Conservation (phyloP, 1,140 invertebrate genomes). For the Probaryconus sp. region DNA sequence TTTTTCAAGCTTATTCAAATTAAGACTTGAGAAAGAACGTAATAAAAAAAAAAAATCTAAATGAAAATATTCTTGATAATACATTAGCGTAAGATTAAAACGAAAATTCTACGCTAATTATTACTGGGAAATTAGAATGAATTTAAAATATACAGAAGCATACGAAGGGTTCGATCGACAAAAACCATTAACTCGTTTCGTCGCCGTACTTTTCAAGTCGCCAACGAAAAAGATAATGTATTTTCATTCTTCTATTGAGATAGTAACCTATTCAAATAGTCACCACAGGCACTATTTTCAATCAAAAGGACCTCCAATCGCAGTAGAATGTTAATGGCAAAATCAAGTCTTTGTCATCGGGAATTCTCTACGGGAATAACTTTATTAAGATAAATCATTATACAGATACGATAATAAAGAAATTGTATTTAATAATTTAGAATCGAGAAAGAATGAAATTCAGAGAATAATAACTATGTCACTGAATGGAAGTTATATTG, state of each 20-base stretch:
- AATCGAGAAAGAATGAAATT: no score
- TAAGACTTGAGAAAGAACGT: no score
- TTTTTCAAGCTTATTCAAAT: no score
- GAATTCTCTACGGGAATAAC: no score
- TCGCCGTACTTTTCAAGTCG: slow-evolving; percentile 36
- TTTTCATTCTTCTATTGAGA: slow-evolving; percentile 50
- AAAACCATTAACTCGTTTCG: slow-evolving; percentile 47
- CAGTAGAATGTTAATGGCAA: slow-evolving; percentile 45
- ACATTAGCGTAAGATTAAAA: slow-evolving; percentile 42
- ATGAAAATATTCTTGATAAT: no score
- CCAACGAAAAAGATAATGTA: slow-evolving; percentile 50
- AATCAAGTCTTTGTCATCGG: no score
- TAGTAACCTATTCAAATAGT: slow-evolving; percentile 35
- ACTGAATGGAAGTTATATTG: no score
- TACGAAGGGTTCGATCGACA: slow-evolving; percentile 24
- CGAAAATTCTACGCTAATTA: slow-evolving; percentile 14
- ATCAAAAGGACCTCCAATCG: slow-evolving; percentile 45
- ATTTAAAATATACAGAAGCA: slow-evolving; percentile 26
- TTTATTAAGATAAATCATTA: no score
- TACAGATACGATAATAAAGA: no score
- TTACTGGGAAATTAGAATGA: slow-evolving; percentile 27
- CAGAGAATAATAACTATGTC: no score
- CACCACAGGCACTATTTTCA: slow-evolving; percentile 30
- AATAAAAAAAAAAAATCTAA: no score
- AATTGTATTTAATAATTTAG: no score